A percentile compares a stretch with the other conserved stretches of the same genome.
Evolutionary conservation across 1,140 invertebrate species (phyloP).

Genomic region (Drosophila pruinosa): DNA sequence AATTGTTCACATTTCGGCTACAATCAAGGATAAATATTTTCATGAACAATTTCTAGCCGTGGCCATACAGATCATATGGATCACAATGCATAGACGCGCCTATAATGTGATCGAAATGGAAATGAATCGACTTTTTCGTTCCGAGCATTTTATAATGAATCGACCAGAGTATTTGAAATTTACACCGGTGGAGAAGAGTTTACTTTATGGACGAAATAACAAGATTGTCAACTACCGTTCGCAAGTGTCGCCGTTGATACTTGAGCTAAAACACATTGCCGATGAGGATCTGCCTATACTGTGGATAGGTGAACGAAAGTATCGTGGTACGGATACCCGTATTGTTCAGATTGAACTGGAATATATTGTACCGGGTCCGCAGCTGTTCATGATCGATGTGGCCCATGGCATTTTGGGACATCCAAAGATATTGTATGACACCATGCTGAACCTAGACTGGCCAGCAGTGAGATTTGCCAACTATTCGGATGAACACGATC

Average conservation of each 20-base stretch:
- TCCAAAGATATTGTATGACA: slow-evolving; percentile 67
- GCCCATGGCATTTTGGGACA: slow-evolving; percentile 70
- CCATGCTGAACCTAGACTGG: slow-evolving; percentile 61
- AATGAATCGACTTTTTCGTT: slow-evolving; percentile 70
- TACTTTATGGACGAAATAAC: slow-evolving; percentile 64
- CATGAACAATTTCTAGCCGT: slow-evolving; percentile 64
- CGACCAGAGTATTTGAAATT: slow-evolving; percentile 50
- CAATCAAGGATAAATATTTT: slow-evolving; percentile 52
- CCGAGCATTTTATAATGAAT: slow-evolving; percentile 64
- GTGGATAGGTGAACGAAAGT: slow-evolving; percentile 75
- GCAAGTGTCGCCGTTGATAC: slow-evolving; percentile 66
- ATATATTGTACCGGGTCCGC: slow-evolving; percentile 62
- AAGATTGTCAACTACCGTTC: slow-evolving; percentile 62
- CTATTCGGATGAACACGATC: slow-evolving; percentile 57
- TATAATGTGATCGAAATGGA: slow-evolving; percentile 68
- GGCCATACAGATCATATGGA: slow-evolving; percentile 66
- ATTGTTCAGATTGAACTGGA: slow-evolving; percentile 66
- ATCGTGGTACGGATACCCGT: slow-evolving; percentile 64
- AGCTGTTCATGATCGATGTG: slow-evolving; percentile 63
- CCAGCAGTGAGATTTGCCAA: slow-evolving; percentile 49
- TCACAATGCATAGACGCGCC: slow-evolving; percentile 60
- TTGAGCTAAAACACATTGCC: slow-evolving; percentile 54
- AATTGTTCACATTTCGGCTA: slow-evolving; percentile 61
- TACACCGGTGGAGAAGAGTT: slow-evolving; percentile 41
- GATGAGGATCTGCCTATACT: slow-evolving; percentile 61